Base-by-base conservation (phyloP, 2,888 invertebrate species). In the Epinotia demarniana region DNA sequence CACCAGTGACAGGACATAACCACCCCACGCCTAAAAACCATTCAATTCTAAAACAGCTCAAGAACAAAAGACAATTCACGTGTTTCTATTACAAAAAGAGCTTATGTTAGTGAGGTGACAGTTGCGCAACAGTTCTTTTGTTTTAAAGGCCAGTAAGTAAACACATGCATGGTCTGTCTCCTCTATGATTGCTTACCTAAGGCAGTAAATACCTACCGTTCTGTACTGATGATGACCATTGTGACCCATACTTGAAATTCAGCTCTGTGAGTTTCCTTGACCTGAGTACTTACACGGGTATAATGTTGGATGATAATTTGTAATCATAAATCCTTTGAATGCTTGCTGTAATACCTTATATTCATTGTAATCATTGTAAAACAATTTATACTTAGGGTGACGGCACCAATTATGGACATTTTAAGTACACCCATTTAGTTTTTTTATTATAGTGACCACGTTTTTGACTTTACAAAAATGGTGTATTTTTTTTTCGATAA, bases 11-110 rank as follows among this genome's bases (percentile, higher is more conserved):
- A 64, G 27, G n/a, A 16, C 39, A 16, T 13, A 13, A 57, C 43
- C 27, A 46, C 33, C 72, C 72, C 72, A 72, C 72, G 72, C 72
- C 18, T 43, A 19, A 57, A 19, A n/a, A 5, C 3, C n/a, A 11
- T 13, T 55, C 2, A 55, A 33, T 67, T 67, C 55, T 39, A 67
- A 55, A 33, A 53, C 3, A 13, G 11, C 18, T 12, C 23, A 58
- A 23, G 58, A 27, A 58, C 16, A 11, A 5, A 58, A 4, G 23
- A 11, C 39, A 39, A 9, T 39, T 39, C 39, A 39, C 39, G 9
- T 8, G 39, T 9, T 39, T 9, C 39, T 39, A 39, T 39, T 2
- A 9, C 8, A 9, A 19, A 12, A 64, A 23, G 3, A 3, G 16
- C 16, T 43, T 39, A 6, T 19, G 12, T 63, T 46, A 63, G 8